Percentiles rank a stretch among this genome's conserved stretches.
These are phyloP conservation scores for Cosmia pyralina DNA, from an alignment of 2,888 invertebrate genomes.

Conservation along the genomic window DNA sequence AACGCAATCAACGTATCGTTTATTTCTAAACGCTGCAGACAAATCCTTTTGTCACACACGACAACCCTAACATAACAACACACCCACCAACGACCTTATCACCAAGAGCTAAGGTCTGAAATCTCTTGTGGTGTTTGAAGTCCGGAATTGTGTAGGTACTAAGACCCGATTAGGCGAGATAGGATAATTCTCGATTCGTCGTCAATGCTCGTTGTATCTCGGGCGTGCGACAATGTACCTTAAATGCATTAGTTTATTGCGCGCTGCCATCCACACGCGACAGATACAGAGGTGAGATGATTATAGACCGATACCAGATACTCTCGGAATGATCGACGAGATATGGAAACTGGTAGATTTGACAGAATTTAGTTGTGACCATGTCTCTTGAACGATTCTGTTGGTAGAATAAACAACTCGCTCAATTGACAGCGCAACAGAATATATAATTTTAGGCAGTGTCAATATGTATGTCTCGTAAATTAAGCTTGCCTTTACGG, in stretches of 20 bases:
- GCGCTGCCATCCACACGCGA: conserved; percentile 61
- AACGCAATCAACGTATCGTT: conserved; percentile 87
- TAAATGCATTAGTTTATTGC: conserved; percentile 84
- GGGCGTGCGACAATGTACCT: conserved; percentile 78
- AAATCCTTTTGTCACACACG: conserved; percentile 86
- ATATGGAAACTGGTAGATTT: conserved; percentile 61
- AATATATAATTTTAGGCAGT: conserved; percentile 26
- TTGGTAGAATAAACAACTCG: conserved; percentile 33
- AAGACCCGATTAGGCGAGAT: conserved; percentile 87
- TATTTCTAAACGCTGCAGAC: conserved; percentile 86
- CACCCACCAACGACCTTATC: conserved; percentile 48
- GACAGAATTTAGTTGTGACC: conserved; percentile 43
- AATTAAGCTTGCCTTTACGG: conserved; percentile 38
- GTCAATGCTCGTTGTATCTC: conserved; percentile 84
- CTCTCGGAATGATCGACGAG: conserved; percentile 69
- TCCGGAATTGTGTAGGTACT: conserved; percentile 67
- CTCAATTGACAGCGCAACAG: conserved; percentile 14
- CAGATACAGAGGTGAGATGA: conserved; percentile 72
- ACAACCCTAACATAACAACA: conserved; percentile 65
- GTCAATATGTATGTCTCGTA: conserved; percentile 40
- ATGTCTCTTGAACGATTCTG: conserved; percentile 28
- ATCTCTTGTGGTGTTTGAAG: conserved; percentile 30
- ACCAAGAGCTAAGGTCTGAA: conserved; percentile 59
- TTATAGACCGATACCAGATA: conserved; percentile 68
- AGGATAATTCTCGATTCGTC: conserved; percentile 85